Conservation (phyloP, 2,113 vertebrate species). For the Ascaphus truei region DNA sequence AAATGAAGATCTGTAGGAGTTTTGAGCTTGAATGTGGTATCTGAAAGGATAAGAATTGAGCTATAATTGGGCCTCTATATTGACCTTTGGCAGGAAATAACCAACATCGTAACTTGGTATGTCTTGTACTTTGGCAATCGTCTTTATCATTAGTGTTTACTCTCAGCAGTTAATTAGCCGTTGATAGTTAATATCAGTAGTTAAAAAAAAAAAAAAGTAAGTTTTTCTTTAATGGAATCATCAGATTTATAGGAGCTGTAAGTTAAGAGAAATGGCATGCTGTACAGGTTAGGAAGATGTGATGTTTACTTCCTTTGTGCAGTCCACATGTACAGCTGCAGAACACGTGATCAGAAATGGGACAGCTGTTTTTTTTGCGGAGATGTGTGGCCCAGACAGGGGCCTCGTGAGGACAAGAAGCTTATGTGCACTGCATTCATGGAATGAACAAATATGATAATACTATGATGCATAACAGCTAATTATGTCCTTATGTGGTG, state of each 20-base stretch:
- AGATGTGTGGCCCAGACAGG: background rate
- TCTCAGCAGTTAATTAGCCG: background rate
- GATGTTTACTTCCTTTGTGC: background rate
- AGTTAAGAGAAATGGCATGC: background rate
- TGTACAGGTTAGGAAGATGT: background rate
- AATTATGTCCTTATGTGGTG: background rate
- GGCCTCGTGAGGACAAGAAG: background rate
- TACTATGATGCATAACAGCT: background rate
- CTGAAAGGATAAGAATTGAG: too few relatives aligned
- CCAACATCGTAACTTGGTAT: background rate
- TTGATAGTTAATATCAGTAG: too few relatives aligned
- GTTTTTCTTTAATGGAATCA: background rate
- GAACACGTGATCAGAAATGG: background rate
- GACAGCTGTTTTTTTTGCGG: background rate
- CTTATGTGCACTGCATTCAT: background rate
- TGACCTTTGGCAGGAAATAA: background rate
- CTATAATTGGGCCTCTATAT: background rate
- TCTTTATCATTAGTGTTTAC: background rate
- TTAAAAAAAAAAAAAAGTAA: background rate
- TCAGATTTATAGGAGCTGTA: background rate
- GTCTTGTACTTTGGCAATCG: background rate
- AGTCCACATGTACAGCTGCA: background rate
- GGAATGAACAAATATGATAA: too few relatives aligned
- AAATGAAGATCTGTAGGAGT: too few relatives aligned
- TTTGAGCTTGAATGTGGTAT: too few relatives aligned